Conservation (phyloP, 2,888 invertebrate species). For the Bombylius discolor region DNA sequence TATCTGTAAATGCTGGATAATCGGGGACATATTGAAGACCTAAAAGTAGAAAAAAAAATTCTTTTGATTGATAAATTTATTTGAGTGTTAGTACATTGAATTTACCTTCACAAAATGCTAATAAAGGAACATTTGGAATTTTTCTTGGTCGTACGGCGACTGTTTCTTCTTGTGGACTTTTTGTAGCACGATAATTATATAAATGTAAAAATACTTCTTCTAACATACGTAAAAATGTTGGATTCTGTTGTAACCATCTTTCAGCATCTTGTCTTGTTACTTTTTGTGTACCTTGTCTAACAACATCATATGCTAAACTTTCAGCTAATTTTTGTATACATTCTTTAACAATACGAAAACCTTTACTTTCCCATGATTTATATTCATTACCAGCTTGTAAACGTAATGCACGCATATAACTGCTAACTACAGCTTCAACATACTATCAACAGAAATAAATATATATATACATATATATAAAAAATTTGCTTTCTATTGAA, state of each 20-base stretch:
- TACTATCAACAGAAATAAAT: constrained; percentile 37
- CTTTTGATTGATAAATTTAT: no score
- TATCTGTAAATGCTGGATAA: constrained; percentile 60
- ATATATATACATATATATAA: neutral
- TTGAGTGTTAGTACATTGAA: neutral
- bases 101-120: constrained; percentile 24
- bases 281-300: constrained; percentile 25
- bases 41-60: constrained; percentile 17
- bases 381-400: constrained; percentile 41
- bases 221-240: constrained; percentile 40
- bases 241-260: constrained; percentile 38
- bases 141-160: constrained; percentile 13
- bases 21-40: constrained; percentile 61
- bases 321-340: constrained; percentile 45
- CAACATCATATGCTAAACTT: constrained; percentile 38
- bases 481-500: neutral
- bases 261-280: constrained; percentile 25
- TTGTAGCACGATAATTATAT: constrained; percentile 33
- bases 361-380: constrained; percentile 46
- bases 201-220: constrained; percentile 43
- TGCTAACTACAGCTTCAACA: constrained; percentile 61
- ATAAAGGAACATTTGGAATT: constrained; percentile 18
- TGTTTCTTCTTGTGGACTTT: constrained; percentile 12
- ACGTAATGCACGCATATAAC: constrained; percentile 57
- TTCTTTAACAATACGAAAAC: constrained; percentile 44